phyloP scores from a whole-genome alignment of 2,888 invertebrate genomes.

The Athalia circularis region DNA sequence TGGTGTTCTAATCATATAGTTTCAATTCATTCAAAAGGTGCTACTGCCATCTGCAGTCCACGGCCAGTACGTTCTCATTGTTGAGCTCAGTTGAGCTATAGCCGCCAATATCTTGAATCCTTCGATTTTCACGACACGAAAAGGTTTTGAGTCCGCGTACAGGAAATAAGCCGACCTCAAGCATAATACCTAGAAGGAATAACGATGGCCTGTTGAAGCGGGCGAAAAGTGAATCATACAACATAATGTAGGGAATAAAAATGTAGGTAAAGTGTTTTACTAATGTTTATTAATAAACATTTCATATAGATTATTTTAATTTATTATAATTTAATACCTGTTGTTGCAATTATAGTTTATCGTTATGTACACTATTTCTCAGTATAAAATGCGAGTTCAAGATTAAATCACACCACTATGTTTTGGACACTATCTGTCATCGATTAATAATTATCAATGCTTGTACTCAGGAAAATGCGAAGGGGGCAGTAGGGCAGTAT shows the following conservation, averaged over 20 bases:
- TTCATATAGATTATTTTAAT: slow-evolving; percentile 71
- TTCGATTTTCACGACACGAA: too few species aligned
- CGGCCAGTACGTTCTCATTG: too few species aligned
- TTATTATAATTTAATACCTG: slow-evolving; percentile 70
- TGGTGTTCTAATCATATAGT: too few species aligned
- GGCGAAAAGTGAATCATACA: background rate
- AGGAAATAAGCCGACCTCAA: too few species aligned
- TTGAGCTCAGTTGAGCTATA: too few species aligned
- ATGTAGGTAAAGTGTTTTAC: slow-evolving; percentile 64
- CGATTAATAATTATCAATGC: slow-evolving; percentile 72
- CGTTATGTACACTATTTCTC: slow-evolving; percentile 71
- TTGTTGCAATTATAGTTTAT: slow-evolving; percentile 67
- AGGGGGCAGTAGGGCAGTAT: slow-evolving; percentile 71
- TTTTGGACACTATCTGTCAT: slow-evolving; percentile 70
- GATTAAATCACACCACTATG: slow-evolving; percentile 72
- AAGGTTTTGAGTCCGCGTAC: too few species aligned
- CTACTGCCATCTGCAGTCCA: too few species aligned
- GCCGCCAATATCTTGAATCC: too few species aligned
- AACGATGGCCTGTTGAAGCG: too few species aligned
- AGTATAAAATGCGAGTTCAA: slow-evolving; percentile 73
- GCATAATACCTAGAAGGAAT: too few species aligned
- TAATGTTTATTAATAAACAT: slow-evolving; percentile 73
- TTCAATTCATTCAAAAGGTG: too few species aligned
- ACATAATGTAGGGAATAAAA: slow-evolving; percentile 10
- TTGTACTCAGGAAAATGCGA: slow-evolving; percentile 73